Percentiles rank a stretch among this genome's conserved stretches.
These are phyloP conservation scores for Pissodes strobi DNA, from an alignment of 1,140 invertebrate species.

Conservation along the genomic window DNA sequence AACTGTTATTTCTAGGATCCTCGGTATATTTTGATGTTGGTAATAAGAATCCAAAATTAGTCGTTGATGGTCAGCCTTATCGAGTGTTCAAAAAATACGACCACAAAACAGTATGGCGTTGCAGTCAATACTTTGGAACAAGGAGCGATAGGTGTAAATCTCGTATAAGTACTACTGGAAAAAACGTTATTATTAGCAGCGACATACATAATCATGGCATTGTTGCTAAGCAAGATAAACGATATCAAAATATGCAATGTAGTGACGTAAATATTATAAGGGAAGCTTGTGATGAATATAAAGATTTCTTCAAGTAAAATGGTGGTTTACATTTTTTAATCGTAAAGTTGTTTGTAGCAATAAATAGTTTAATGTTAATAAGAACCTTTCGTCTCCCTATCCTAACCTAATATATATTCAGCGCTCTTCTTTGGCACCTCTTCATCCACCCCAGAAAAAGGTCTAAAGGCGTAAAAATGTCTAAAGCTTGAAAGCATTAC, in stretches of 20 bases:
- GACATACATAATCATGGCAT: slow-evolving; percentile 37
- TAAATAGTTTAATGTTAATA: too few relatives aligned
- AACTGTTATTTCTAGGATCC: slow-evolving; percentile 9
- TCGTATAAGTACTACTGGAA: slow-evolving; percentile 39
- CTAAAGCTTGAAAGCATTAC: too few relatives aligned
- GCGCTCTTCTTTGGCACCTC: too few relatives aligned
- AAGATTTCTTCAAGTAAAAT: slow-evolving; percentile 2
- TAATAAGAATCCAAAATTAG: slow-evolving; percentile 45
- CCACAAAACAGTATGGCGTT: slow-evolving; percentile 42
- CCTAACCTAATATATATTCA: too few relatives aligned
- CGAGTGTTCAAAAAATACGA: slow-evolving; percentile 34
- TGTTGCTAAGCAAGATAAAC: slow-evolving; percentile 26
- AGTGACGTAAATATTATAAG: slow-evolving; percentile 35
- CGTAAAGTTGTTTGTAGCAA: neutral
- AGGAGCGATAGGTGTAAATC: slow-evolving; percentile 40
- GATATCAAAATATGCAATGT: slow-evolving; percentile 32
- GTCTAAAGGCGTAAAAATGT: too few relatives aligned
- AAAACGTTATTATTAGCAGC: slow-evolving; percentile 34
- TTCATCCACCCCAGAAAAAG: too few relatives aligned
- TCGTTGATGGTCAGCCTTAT: slow-evolving; percentile 39
- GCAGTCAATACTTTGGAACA: slow-evolving; percentile 42
- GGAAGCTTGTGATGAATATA: slow-evolving; percentile 5
- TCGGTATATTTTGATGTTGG: slow-evolving; percentile 40
- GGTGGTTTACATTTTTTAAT: too few relatives aligned
- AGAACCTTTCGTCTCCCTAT: too few relatives aligned